Base-by-base conservation (phyloP, 2,888 invertebrate species). In the Trilocha varians region DNA sequence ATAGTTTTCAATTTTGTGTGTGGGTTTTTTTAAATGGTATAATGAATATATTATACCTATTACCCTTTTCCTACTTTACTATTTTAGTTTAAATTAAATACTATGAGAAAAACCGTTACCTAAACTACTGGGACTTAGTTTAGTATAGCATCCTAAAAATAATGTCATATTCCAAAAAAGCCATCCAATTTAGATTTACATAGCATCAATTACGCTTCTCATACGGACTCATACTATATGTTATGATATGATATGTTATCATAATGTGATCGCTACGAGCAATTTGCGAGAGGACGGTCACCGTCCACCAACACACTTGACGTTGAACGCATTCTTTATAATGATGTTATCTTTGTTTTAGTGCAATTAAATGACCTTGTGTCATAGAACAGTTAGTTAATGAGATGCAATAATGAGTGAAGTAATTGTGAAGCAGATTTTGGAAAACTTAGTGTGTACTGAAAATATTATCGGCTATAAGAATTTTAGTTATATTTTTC, bases 281-380 rank as follows among this genome's bases (percentile, higher is more conserved):
- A 40, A 40, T 40, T 40, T 40, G 25, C 34, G 16, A 25, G 34
- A 34, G 34, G 34, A 25, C 25, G 25, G 25, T 25, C 25, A 25
- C 25, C 25, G 6, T 25, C 11, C 25, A n/a, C 5, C 36, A 39
- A 43, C 39, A 39, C 39, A 39, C 33, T 35, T 39, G 39, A 43
- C 36, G 43, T 36, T 43, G 43, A 43, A 39, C 43, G 37, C 39
- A 43, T 43, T 43, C 34, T 43, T 36, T 33, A 40, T 32, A n/a
- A n/a, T n/a, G n/a, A 32, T 16, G 35, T 18, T 13, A 39, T 17
- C 39, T 43, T 43, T 43, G 36, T 36, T 36, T 25, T 42, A 34
- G 39, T 33, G 36, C 36, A 16, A 39, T 18, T 25, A 33, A 17
- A 39, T 39, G 38, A 43, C 45, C 48, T 43, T 45, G 43, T 33